Evolutionary conservation across 2,888 invertebrate genomes (phyloP), one percentile per base, ranked within the genome.

Genomic region (Agrotis segetum): DNA sequence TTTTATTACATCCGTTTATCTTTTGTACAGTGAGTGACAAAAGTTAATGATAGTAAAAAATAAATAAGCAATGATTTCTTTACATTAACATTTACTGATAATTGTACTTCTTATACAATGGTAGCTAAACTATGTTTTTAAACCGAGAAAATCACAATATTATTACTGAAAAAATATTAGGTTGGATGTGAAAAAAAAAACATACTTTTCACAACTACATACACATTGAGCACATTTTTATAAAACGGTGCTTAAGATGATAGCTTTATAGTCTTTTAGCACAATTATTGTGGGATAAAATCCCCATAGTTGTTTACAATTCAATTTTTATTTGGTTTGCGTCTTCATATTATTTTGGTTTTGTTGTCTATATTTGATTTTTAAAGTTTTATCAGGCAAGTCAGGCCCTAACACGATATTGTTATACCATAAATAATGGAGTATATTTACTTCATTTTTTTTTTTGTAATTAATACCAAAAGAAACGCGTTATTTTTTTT

Each of bases 211-310:
- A 60, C 50, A 50, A 49, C 46, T 67, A 50, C 62, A 71, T 67
- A 50, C 62, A 71, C 13, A 19, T 68, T 58, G 62, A 60, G 68
- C 74, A 67, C 71, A 63, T 62, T 70, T 75, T 68, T 34, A 67
- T 63, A 52, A 63, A 76, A 69, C 40, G 77, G 83, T 83, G 81
- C 83, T 77, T 73, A 29, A 40, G 60, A 53, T n/a, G 49, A 17
- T 68, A 70, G 60, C 60, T 64, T 56, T 75, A 50, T 65, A 75
- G 24, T 61, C 64, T 49, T 63, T 55, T 81, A 74, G 81, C 84
- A 84, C 83, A 78, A 84, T 64, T 59, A 72, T 68, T 49, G 47
- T 11, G 84, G 84, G 84, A 84, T 84, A 17, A 62, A 44, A 84
- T 84, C 84, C 83, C 66, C 21, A 55, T 55, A 67, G 56, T 58